Conservation (phyloP, 92 coral and sea anemone species). For the Epizoanthus scotinus region DNA sequence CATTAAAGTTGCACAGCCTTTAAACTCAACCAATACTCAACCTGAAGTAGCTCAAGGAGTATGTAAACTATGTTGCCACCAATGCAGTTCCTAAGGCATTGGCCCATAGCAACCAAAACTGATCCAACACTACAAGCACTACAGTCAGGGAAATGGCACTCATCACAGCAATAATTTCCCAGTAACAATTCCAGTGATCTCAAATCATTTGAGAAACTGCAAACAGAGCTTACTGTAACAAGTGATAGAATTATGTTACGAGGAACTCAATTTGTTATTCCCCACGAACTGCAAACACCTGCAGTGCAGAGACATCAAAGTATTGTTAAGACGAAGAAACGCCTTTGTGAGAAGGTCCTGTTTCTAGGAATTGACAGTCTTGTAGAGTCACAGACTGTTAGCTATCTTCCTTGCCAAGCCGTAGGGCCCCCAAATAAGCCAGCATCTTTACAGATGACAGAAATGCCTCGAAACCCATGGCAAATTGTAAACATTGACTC, state of each 20-base stretch:
- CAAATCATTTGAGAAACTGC: constrained; percentile 18
- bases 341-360: constrained; percentile 58
- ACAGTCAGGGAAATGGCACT: constrained; percentile 33
- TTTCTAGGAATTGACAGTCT: constrained; percentile 54
- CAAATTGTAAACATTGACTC: constrained; percentile 35
- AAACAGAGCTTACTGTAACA: constrained; percentile 44
- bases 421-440: constrained; percentile 23
- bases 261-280: constrained; percentile 47
- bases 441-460: constrained; percentile 19
- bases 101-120: constrained; percentile 23
- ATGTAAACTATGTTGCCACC: constrained; percentile 23
- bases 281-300: constrained; percentile 37
- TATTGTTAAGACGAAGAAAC: constrained; percentile 54
- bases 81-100: constrained; percentile 42
- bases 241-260: constrained; percentile 41
- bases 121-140: constrained; percentile 38
- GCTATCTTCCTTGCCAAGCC: constrained; percentile 55
- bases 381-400: constrained; percentile 43
- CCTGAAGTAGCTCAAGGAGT: constrained; percentile 3
- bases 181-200: background rate
- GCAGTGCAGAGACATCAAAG: constrained; percentile 63
- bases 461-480: constrained; percentile 37
- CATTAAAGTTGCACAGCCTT: constrained; percentile 21
- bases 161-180: constrained; percentile 22
- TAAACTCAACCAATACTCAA: background rate